Conservation (phyloP, 2,113 vertebrate species). For the Oenanthe melanoleuca region DNA sequence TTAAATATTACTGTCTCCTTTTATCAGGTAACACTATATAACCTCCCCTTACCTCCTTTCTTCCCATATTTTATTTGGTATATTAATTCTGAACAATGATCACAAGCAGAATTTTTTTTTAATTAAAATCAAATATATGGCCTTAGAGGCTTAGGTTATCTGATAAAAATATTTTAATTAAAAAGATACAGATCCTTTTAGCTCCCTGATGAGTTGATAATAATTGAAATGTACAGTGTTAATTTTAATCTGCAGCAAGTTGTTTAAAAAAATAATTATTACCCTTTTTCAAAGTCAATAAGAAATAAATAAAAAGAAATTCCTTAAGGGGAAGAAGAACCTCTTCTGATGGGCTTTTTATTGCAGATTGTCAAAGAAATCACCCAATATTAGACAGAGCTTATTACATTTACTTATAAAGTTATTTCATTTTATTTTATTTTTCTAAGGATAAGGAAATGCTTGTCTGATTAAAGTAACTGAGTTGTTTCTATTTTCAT, state of each 20-base stretch:
- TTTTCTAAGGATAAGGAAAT: neutral
- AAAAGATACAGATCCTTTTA: slow-evolving; percentile 53
- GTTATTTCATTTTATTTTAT: neutral
- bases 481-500: neutral
- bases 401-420: neutral
- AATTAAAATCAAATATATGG: slow-evolving; percentile 82
- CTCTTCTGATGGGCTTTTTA: rapidly evolving
- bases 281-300: slow-evolving; percentile 3
- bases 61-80: slow-evolving; percentile 83
- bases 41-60: slow-evolving; percentile 78
- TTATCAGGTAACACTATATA: slow-evolving; percentile 88
- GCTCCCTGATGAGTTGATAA: slow-evolving; percentile 42
- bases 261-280: slow-evolving; percentile 35
- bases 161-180: slow-evolving; percentile 77
- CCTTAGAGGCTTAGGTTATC: slow-evolving; percentile 78
- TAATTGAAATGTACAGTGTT: slow-evolving; percentile 56
- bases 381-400: neutral
- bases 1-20: slow-evolving; percentile 88
- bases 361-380: neutral
- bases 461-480: neutral
- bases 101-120: slow-evolving; percentile 77
- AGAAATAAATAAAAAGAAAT: slow-evolving; percentile 4
- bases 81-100: slow-evolving; percentile 80
- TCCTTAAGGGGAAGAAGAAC: neutral
- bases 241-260: slow-evolving; percentile 26